Conservation (phyloP, 2,113 vertebrate genomes). For the Hyaena hyaena region DNA sequence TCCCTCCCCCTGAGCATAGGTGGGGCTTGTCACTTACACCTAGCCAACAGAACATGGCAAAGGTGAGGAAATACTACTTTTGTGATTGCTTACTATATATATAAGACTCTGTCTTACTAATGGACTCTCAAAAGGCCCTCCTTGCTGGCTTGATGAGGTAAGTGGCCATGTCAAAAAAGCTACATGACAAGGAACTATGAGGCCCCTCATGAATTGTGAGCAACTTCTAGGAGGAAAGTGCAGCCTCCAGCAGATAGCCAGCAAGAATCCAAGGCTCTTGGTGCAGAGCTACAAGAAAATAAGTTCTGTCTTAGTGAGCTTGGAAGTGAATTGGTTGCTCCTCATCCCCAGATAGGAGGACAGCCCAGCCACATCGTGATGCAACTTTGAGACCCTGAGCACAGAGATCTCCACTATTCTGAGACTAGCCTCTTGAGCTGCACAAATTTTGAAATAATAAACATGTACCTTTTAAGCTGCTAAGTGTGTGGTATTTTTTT, state of each 20-base stretch:
- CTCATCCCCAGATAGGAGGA: background rate
- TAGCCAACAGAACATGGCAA: background rate
- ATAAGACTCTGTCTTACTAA: background rate
- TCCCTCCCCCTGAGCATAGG: fast-evolving
- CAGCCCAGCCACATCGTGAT: background rate
- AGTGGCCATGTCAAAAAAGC: background rate
- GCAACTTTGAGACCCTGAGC: background rate
- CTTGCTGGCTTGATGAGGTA: background rate
- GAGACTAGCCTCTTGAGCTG: background rate
- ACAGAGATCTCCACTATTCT: background rate
- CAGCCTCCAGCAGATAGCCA: background rate
- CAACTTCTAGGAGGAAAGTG: background rate
- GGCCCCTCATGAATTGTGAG: background rate
- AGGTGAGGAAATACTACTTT: background rate
- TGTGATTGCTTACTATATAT: background rate
- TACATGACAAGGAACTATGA: background rate
- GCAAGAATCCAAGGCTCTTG: background rate
- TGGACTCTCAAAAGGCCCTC: background rate
- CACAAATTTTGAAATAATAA: background rate
- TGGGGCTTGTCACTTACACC: background rate
- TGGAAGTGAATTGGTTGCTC: background rate
- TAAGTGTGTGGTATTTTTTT: background rate
- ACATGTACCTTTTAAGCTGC: background rate
- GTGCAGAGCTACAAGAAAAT: background rate
- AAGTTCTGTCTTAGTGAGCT: background rate